Percentiles rank a stretch among this genome's conserved stretches.
Evolutionary conservation across 2,888 invertebrate species (phyloP).

Genomic region (Drosophila testacea): DNA sequence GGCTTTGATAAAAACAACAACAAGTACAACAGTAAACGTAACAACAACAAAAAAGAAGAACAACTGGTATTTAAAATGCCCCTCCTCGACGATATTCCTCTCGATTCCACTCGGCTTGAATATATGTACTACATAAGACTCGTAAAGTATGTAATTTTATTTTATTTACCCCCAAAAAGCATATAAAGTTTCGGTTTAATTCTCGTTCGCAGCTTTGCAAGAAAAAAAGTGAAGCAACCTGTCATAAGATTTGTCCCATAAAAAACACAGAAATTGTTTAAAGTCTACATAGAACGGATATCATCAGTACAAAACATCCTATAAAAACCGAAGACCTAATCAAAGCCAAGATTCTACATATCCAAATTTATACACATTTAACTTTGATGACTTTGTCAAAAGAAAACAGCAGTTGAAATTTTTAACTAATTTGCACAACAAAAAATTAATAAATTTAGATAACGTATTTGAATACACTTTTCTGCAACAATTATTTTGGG

Average conservation of each 20-base stretch:
- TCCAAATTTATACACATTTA: neutral
- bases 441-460: neutral
- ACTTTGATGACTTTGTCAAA: neutral
- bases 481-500: no score
- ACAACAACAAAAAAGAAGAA: constrained; percentile 45
- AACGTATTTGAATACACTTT: no score
- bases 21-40: constrained; percentile 27
- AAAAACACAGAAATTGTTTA: constrained; percentile 1
- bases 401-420: neutral
- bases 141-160: constrained; percentile 64
- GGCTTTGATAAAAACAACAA: constrained; percentile 52
- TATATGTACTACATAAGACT: constrained; percentile 34
- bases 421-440: neutral
- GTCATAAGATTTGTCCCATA: neutral
- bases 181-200: constrained; percentile 27
- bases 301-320: neutral
- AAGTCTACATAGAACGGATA: constrained; percentile 1
- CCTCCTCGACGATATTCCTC: constrained; percentile 18
- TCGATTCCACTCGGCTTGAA: constrained; percentile 23
- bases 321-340: constrained; percentile 5
- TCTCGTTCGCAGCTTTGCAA: neutral
- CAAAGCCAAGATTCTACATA: neutral
- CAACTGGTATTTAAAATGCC: constrained; percentile 65
- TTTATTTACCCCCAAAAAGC: constrained; percentile 35
- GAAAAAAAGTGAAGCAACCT: neutral